A percentile compares a stretch with the other conserved stretches of the same genome.
Conservation (phyloP, 2,797 vertebrate genomes). For the Macroramphosus scolopax region DNA sequence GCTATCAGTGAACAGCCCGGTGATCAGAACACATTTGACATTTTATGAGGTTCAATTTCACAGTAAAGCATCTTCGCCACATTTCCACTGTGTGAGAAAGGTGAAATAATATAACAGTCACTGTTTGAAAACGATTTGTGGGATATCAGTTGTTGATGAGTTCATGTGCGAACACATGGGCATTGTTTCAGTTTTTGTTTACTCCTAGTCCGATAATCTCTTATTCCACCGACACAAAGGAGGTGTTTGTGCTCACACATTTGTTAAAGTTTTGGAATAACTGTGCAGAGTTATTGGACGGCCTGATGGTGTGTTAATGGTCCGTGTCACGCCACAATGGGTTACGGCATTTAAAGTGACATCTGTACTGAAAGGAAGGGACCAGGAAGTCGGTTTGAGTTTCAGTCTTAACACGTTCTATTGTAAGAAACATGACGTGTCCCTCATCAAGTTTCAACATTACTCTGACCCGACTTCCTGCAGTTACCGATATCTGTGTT, state of each 20-base stretch:
- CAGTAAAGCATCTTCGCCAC: too few relatives aligned
- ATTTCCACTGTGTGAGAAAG: too few relatives aligned
- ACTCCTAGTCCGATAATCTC: constrained; percentile 39
- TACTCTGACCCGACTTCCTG: background rate
- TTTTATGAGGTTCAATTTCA: too few relatives aligned
- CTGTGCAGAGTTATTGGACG: constrained; percentile 4
- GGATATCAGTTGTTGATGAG: too few relatives aligned
- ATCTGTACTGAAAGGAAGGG: background rate
- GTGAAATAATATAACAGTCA: too few relatives aligned
- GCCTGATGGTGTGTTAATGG: constrained; percentile 9
- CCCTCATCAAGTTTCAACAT: background rate
- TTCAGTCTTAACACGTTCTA: background rate
- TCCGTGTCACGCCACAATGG: constrained; percentile 2
- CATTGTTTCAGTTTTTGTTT: constrained; percentile 58
- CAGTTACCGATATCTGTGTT: background rate
- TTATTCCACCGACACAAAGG: constrained; percentile 47
- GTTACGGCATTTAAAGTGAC: background rate
- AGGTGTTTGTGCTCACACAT: constrained; percentile 38
- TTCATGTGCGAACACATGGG: constrained; percentile 33
- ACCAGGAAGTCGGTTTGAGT: constrained; percentile 1
- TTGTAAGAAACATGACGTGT: background rate
- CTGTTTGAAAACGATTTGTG: too few relatives aligned
- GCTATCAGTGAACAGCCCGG: too few relatives aligned
- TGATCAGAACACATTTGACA: too few relatives aligned
- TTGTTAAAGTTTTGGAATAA: constrained; percentile 36